Base-by-base conservation (phyloP, 2,888 invertebrate species). In the Drosophila siamana region DNA sequence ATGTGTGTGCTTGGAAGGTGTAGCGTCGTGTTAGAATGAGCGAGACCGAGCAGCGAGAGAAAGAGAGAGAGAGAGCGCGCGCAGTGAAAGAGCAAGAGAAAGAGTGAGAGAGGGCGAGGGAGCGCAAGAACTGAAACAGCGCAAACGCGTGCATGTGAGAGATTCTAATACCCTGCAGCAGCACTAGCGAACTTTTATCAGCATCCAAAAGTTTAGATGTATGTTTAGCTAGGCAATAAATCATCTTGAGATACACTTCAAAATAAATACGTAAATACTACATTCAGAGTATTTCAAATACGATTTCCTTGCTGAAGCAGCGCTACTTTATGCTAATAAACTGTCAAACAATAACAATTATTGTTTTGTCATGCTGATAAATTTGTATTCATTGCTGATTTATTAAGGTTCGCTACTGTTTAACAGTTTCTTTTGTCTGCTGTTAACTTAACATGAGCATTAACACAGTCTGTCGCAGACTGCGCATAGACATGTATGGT, bases 1-100 rank as follows among this genome's bases (percentile, higher is more conserved):
- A 47, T 38, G 54, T 54, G 28, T 47, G 28, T 47, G 61, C 28
- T 43, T 55, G 40, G 47, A 55, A 62, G 62, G 62, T 62, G 62
- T 33, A 54, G 40, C 54, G 30, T 13, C 40, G 46, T 52, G 24
- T 61, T 44, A 61, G 59, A 59, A 24, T n/a, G 40, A 28, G 19
- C 41, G 54, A 22, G 43, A 30, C 30, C 6, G 54, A 8, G 30
- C 15, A 9, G 19, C 28, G 3, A 9, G 28, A 2, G 9, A 38
- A 15, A 47, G 47, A 26, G 57, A 4, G 36, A 11, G 55, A n/a
- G 7, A 55, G 43, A 30, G 43, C 6, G 54, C n/a, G 30, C 15
- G 19, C 24, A 38, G 38, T 16, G 24, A n/a, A 13, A 16, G 41
- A 9, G 19, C 28, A 9, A 9, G 28, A 2, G 9, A 38, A 15